Conservation (phyloP, 2,113 vertebrate species). For the Datnioides undecimradiatus region DNA sequence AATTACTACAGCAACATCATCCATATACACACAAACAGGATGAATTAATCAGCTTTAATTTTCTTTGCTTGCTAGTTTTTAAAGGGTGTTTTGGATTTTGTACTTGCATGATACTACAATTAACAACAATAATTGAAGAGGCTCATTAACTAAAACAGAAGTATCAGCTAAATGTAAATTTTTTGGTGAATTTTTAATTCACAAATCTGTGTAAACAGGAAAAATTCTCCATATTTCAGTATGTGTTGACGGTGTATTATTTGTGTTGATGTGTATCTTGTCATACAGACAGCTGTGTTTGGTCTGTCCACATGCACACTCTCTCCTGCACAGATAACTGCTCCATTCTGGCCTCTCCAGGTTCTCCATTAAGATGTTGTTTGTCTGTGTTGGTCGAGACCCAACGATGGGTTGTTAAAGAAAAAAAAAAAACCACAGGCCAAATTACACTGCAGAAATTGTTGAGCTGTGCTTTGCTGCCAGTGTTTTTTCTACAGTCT, state of each 20-base stretch:
- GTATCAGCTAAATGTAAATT: not conserved
- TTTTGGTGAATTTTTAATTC: not conserved
- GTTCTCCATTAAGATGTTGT: slow-evolving; percentile 38
- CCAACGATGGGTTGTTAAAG: slow-evolving; percentile 24
- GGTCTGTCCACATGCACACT: slow-evolving; percentile 2
- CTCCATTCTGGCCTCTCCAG: slow-evolving; percentile 18
- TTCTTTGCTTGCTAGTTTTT: not conserved
- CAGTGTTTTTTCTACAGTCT: slow-evolving; percentile 16
- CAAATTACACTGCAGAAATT: slow-evolving; percentile 45
- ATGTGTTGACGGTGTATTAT: not conserved
- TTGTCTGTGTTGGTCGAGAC: slow-evolving; percentile 25
- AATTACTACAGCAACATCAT: too few relatives aligned
- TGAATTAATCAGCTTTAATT: not conserved
- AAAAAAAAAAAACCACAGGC: not conserved
- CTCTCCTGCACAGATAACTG: slow-evolving; percentile 7
- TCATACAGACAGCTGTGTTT: not conserved
- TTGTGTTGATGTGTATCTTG: not conserved
- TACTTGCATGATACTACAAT: not conserved
- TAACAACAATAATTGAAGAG: not conserved
- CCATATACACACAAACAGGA: not conserved
- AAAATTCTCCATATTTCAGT: not conserved
- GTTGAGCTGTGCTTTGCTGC: slow-evolving; percentile 29
- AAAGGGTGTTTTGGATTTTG: not conserved
- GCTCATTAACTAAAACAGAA: too few relatives aligned
- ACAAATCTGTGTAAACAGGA: not conserved